phyloP scores from a whole-genome alignment of 1,140 invertebrate genomes.

The Goniozus legneri region DNA sequence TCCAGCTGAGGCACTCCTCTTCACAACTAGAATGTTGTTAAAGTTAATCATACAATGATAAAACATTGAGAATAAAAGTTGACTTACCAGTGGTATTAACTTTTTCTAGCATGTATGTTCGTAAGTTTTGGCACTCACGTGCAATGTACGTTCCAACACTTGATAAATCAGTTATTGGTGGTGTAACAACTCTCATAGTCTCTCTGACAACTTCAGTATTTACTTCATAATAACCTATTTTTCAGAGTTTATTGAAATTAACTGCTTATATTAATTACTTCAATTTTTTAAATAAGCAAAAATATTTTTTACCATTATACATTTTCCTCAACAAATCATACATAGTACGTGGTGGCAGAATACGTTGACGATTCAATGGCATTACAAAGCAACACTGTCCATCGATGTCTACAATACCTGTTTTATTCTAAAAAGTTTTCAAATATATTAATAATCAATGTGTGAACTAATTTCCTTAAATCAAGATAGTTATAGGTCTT shows the following conservation, averaged over 20 bases:
- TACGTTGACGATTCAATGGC: conserved; percentile 74
- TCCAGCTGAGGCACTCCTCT: conserved; percentile 62
- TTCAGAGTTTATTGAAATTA: not conserved
- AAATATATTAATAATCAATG: conserved; percentile 11
- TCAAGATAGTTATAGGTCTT: too few relatives aligned
- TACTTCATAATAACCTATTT: conserved; percentile 75
- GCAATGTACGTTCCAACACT: conserved; percentile 68
- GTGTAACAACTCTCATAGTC: conserved; percentile 73
- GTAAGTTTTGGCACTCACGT: conserved; percentile 66
- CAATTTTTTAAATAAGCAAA: not conserved
- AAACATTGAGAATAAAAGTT: conserved; percentile 2
- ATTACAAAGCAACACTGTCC: conserved; percentile 81
- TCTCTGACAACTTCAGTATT: conserved; percentile 73
- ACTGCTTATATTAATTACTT: not conserved
- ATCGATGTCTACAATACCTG: conserved; percentile 80
- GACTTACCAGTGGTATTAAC: conserved; percentile 38
- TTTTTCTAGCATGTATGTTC: conserved; percentile 73
- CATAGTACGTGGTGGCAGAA: conserved; percentile 74
- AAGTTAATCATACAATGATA: conserved; percentile 2
- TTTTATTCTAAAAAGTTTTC: conserved; percentile 62
- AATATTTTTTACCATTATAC: conserved; percentile 60
- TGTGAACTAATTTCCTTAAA: conserved; percentile 15
- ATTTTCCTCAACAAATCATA: conserved; percentile 79
- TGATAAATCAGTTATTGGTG: conserved; percentile 65
- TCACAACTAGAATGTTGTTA: conserved; percentile 61